A percentile compares a stretch with the other conserved stretches of the same genome.
Evolutionary conservation across 2,888 invertebrate genomes (phyloP).

Genomic region (Seira musarum): DNA sequence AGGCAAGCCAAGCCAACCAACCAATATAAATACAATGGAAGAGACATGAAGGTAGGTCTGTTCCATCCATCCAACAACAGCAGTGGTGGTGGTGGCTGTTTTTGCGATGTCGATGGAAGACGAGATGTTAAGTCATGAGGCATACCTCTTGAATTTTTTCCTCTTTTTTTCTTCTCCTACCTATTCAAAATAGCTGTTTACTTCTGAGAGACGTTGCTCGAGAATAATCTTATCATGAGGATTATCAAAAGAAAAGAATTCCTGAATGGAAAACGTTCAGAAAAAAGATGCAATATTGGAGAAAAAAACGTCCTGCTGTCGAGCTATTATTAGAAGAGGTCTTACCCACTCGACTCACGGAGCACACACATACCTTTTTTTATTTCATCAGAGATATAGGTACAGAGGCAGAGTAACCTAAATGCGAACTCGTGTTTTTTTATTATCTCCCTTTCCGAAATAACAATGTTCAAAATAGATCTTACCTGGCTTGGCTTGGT

Average conservation of each 20-base stretch:
- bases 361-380: conserved; percentile 14
- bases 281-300: conserved; percentile 1
- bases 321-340: conserved; percentile 18
- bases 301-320: background rate
- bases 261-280: conserved; percentile 8
- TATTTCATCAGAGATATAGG: background rate
- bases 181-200: conserved; percentile 21
- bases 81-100: background rate
- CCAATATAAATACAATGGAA: conserved; percentile 11
- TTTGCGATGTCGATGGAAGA: conserved; percentile 18
- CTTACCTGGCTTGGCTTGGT: conserved; percentile 18
- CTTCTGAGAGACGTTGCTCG: conserved; percentile 9
- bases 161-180: no score
- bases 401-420: background rate
- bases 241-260: conserved; percentile 30
- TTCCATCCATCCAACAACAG: background rate
- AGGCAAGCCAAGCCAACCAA: background rate
- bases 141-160: background rate
- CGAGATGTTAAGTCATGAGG: background rate
- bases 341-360: conserved; percentile 19
- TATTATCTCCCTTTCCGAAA: conserved; percentile 8
- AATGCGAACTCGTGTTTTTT: conserved; percentile 8
- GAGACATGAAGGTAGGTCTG: conserved; percentile 51
- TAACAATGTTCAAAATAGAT: conserved; percentile 1
- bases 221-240: conserved; percentile 45